phyloP scores from a whole-genome alignment of 53 echinoderm and acorn worm genomes.

The Stichopus horrens region DNA sequence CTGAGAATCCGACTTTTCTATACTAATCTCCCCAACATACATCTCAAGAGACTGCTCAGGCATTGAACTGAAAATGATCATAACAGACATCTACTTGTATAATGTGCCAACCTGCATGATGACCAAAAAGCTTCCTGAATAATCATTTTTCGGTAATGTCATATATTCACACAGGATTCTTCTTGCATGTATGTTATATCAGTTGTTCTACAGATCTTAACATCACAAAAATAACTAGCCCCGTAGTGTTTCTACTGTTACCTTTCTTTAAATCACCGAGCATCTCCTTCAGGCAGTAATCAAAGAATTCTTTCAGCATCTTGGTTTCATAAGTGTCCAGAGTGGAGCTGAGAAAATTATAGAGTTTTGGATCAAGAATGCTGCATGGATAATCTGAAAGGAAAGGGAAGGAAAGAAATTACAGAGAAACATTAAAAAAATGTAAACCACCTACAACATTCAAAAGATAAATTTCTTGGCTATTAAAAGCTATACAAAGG shows the following conservation, averaged over 20 bases:
- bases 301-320: conserved; percentile 49
- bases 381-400: conserved; percentile 44
- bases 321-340: conserved; percentile 25
- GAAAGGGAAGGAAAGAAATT: not conserved
- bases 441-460: too few relatives aligned
- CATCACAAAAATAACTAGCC: not conserved
- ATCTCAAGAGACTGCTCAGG: too few relatives aligned
- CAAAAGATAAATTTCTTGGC: too few relatives aligned
- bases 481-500: too few relatives aligned
- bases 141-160: not conserved
- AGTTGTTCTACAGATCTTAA: not conserved
- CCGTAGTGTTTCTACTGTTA: not conserved
- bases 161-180: not conserved
- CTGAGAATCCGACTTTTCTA: too few relatives aligned
- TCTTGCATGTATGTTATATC: not conserved
- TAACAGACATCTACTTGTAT: too few relatives aligned
- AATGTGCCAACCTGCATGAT: not conserved
- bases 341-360: conserved; percentile 27
- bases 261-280: conserved; percentile 43
- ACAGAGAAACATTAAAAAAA: too few relatives aligned
- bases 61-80: too few relatives aligned
- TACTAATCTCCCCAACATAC: too few relatives aligned
- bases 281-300: conserved; percentile 50
- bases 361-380: conserved; percentile 3
- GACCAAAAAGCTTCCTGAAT: not conserved